Evolutionary conservation across 2,888 invertebrate species (phyloP), one percentile per base, ranked within the genome.

Genomic region (Apamea epomidion): DNA sequence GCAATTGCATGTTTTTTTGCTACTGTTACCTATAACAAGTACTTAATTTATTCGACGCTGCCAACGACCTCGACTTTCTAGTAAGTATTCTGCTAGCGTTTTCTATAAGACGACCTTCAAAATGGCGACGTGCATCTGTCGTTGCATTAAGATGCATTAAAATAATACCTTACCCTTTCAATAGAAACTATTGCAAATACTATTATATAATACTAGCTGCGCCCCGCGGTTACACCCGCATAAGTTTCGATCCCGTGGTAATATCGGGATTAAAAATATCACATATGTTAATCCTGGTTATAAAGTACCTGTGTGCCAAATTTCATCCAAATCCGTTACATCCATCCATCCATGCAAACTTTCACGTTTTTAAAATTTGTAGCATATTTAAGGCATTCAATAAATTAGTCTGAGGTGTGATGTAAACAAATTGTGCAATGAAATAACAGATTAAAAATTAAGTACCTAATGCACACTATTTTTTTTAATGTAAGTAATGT

Each of bases 61-160:
- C 58, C 74, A 77, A 68, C 29, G 73, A 80, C 89, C 88, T 87
- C 80, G 69, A 72, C 68, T 80, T 82, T 77, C 78, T 70, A 68
- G n/a, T 82, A 75, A 78, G 58, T 80, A 85, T 85, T 83, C 83
- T 68, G 32, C 62, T 58, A 21, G 60, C 81, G 78, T 81, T 80
- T 78, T 54, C 78, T 21, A 21, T 68, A 32, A 45, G n/a, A 37
- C 14, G 65, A 80, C 80, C 83, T 75, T 65, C 76, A 64, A 32
- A 73, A 62, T 42, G 25, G 64, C n/a, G n/a, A 54, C 37, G 10
- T 60, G n/a, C 16, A 76, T 18, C 45, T 67, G 48, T 54, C 37
- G 58, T 29, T 48, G 14, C 45, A 54, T 69, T 82, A 16, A 45
- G 18, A 73, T 72, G 29, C 18, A 75, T 72, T 80, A 37, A 58